phyloP scores from a whole-genome alignment of 1,140 invertebrate genomes.

The Schlechtendalia chinensis region DNA sequence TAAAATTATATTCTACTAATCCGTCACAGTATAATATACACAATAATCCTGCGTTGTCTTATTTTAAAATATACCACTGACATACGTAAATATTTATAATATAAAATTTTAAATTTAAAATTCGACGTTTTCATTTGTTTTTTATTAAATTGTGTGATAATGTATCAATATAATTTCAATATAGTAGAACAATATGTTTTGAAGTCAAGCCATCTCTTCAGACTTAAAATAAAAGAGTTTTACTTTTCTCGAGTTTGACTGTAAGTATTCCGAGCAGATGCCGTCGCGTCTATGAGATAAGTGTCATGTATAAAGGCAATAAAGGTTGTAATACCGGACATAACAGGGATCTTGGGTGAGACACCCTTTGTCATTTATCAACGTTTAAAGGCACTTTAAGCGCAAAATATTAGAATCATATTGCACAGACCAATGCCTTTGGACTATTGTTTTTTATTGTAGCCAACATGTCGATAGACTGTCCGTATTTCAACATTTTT shows the following conservation, averaged over 20 bases:
- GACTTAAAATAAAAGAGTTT: too few relatives aligned
- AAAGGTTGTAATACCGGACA: background rate
- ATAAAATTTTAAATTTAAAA: too few relatives aligned
- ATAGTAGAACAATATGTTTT: too few relatives aligned
- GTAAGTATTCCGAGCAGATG: background rate
- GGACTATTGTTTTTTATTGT: constrained; percentile 1
- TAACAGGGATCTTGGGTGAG: background rate
- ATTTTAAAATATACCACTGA: too few relatives aligned
- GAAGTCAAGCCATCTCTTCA: too few relatives aligned
- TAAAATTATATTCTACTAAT: too few relatives aligned
- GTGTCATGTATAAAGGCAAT: background rate
- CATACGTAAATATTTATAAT: too few relatives aligned
- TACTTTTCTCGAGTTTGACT: background rate
- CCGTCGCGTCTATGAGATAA: background rate
- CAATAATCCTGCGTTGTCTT: too few relatives aligned
- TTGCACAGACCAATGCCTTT: background rate
- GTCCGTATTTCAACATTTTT: background rate
- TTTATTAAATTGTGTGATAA: too few relatives aligned
- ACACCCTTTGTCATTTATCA: background rate
- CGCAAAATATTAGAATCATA: constrained; percentile 14
- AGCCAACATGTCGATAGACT: background rate
- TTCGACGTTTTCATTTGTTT: too few relatives aligned
- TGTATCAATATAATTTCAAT: too few relatives aligned
- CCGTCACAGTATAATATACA: too few relatives aligned
- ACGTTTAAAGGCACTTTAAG: background rate